phyloP scores from a whole-genome alignment of 2,113 vertebrate genomes.

The Jaculus jaculus region DNA sequence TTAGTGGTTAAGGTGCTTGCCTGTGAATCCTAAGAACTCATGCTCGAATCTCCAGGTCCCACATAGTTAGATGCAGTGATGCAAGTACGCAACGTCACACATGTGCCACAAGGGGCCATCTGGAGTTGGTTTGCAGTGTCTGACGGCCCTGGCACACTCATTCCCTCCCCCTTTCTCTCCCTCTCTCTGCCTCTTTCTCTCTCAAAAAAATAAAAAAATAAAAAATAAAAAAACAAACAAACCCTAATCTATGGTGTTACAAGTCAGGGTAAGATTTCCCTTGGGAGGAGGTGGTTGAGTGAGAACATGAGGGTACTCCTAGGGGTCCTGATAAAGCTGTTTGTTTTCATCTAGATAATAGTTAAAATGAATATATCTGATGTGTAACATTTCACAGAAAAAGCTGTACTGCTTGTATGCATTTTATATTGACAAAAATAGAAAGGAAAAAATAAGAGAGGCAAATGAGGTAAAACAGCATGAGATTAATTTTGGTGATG shows the following conservation, averaged over 20 bases:
- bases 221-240: too few species aligned
- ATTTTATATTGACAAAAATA: background rate
- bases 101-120: too few species aligned
- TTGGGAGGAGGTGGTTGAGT: background rate
- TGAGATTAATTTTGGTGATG: background rate
- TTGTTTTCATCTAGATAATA: background rate
- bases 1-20: too few species aligned
- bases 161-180: too few species aligned
- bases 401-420: background rate
- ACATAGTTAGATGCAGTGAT: too few species aligned
- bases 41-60: too few species aligned
- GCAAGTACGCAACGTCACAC: too few species aligned
- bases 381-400: slow-evolving; percentile 1
- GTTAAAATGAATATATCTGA: background rate
- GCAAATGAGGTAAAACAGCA: slow-evolving; percentile 12
- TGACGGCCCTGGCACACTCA: too few species aligned
- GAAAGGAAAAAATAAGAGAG: background rate
- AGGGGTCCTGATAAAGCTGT: background rate
- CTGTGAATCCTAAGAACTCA: too few species aligned
- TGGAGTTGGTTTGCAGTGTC: too few species aligned
- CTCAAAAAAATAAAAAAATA: too few species aligned
- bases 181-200: too few species aligned
- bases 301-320: background rate
- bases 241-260: background rate
- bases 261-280: background rate